phyloP scores from a whole-genome alignment of 2,113 vertebrate genomes.

The Hirundichthys speculiger region DNA sequence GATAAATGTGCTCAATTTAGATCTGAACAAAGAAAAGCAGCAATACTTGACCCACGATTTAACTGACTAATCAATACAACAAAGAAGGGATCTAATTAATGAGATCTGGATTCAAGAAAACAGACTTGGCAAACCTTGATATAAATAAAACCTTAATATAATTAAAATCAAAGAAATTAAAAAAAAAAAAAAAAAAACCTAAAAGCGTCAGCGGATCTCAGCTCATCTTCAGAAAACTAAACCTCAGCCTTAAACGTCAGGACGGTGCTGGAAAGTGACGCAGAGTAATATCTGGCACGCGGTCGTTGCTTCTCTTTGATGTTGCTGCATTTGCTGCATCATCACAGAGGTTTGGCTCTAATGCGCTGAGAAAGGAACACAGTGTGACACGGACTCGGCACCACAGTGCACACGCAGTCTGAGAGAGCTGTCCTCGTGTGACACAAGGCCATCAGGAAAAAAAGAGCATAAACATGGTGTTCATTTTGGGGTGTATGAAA shows the following conservation, averaged over 20 bases:
- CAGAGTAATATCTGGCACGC: constrained; percentile 1
- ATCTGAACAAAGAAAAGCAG: too few species aligned
- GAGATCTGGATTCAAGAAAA: too few species aligned
- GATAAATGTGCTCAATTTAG: too few species aligned
- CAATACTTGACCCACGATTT: too few species aligned
- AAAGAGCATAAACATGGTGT: not conserved
- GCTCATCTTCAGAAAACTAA: constrained; percentile 3
- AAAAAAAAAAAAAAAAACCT: too few species aligned
- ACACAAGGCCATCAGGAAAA: not conserved
- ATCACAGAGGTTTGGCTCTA: constrained; percentile 29
- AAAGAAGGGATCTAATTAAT: too few species aligned
- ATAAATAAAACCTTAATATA: too few species aligned
- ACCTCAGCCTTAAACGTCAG: not conserved
- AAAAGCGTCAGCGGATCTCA: too few species aligned
- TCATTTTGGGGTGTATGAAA: not conserved
- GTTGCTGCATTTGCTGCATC: constrained; percentile 24
- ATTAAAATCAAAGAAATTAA: too few species aligned
- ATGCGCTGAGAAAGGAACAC: constrained; percentile 53
- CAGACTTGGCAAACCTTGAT: too few species aligned
- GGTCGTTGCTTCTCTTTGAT: constrained; percentile 15
- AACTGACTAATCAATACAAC: too few species aligned
- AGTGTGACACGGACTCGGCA: constrained; percentile 36
- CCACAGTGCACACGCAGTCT: constrained; percentile 16
- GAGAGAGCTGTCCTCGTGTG: constrained; percentile 33
- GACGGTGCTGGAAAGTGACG: not conserved